phyloP scores from a whole-genome alignment of 2,888 invertebrate genomes.

The Rapana venosa region DNA sequence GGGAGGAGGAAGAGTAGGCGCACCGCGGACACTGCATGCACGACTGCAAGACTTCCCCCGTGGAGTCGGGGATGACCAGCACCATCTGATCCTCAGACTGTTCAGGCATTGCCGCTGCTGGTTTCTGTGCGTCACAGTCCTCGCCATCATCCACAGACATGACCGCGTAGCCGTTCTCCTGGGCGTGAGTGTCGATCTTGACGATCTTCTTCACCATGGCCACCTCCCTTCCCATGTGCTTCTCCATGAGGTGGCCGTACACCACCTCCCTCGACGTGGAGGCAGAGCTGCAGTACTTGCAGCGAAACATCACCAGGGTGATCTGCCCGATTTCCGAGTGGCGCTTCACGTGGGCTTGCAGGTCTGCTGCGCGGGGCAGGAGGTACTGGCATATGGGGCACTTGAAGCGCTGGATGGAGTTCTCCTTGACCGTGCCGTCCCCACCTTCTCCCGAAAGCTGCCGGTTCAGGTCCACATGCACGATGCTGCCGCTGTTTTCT shows the following conservation, averaged over 20 bases:
- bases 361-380: conserved; percentile 54
- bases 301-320: conserved; percentile 54
- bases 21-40: conserved; percentile 63
- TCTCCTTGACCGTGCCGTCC: conserved; percentile 46
- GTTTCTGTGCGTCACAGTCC: not conserved
- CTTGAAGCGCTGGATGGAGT: conserved; percentile 52
- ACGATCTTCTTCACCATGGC: conserved; percentile 55
- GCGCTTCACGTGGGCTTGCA: conserved; percentile 54
- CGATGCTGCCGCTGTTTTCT: conserved; percentile 15
- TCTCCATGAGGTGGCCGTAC: conserved; percentile 55
- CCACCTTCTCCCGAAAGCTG: conserved; percentile 35
- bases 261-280: conserved; percentile 56
- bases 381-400: conserved; percentile 57
- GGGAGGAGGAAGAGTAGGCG: conserved; percentile 50
- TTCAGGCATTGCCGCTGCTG: not conserved
- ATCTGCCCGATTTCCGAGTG: conserved; percentile 55
- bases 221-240: conserved; percentile 56
- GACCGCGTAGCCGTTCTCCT: conserved; percentile 54
- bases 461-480: conserved; percentile 11
- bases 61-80: conserved; percentile 53
- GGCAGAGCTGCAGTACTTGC: conserved; percentile 55
- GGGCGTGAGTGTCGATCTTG: conserved; percentile 52
- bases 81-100: conserved; percentile 38
- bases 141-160: conserved; percentile 52
- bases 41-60: conserved; percentile 58